phyloP scores from a whole-genome alignment of 2,113 vertebrate species.

The Callipepla squamata region DNA sequence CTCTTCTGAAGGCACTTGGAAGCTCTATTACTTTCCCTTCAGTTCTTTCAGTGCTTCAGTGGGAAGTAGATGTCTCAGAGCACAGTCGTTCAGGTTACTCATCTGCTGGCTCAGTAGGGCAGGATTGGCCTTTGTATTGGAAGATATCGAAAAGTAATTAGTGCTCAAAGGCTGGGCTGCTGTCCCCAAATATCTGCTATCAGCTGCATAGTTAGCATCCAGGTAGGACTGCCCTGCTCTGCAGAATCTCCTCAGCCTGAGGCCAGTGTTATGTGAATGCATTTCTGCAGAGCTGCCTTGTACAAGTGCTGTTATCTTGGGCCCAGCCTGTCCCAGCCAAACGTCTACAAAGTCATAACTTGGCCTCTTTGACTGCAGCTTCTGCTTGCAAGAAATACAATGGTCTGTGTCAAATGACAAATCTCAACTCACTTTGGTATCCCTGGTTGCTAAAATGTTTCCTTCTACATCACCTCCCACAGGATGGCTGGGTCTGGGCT shows the following conservation, averaged over 20 bases:
- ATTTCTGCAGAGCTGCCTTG: neutral
- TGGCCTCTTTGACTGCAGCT: neutral
- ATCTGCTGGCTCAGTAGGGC: neutral
- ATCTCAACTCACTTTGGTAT: neutral
- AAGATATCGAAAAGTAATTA: neutral
- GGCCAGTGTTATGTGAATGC: neutral
- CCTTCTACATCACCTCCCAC: neutral
- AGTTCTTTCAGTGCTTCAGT: neutral
- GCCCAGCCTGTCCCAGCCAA: neutral
- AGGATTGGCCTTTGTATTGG: neutral
- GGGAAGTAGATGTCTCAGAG: neutral
- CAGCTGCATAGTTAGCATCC: neutral
- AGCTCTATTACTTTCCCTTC: neutral
- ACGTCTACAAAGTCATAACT: neutral
- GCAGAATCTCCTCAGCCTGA: neutral
- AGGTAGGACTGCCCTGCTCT: neutral
- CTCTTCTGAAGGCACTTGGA: too few relatives aligned
- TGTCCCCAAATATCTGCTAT: neutral
- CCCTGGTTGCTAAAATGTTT: neutral
- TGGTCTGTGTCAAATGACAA: neutral
- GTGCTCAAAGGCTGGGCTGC: neutral
- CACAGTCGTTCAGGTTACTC: neutral
- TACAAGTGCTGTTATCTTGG: neutral
- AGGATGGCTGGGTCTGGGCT: neutral
- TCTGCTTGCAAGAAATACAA: neutral